Percentiles rank a stretch among this genome's conserved stretches.
Conservation (phyloP, 2,888 invertebrate species). For the Pandemis heparana region DNA sequence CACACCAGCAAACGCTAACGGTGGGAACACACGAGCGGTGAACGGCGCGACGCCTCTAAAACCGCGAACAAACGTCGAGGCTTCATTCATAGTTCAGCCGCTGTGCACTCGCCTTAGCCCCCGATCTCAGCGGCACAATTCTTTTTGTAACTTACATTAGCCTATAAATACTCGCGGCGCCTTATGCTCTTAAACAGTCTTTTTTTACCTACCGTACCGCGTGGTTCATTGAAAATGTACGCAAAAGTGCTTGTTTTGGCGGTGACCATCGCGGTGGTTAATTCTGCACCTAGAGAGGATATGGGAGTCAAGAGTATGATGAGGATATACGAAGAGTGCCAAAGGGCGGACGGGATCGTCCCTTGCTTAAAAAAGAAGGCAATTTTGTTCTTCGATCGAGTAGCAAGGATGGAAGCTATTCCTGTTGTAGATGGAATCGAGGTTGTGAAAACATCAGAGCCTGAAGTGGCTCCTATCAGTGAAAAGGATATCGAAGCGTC, state of each 20-base stretch:
- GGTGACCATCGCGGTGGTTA: conserved; percentile 53
- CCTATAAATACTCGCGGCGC: conserved; percentile 76
- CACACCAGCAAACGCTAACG: conserved; percentile 29
- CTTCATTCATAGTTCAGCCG: conserved; percentile 47
- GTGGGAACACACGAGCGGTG: conserved; percentile 39
- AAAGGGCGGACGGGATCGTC: conserved; percentile 88
- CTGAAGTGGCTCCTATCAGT: conserved; percentile 77
- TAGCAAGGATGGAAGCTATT: conserved; percentile 89
- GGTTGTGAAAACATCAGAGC: conserved; percentile 84
- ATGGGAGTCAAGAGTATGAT: conserved; percentile 88
- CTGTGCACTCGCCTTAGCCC: conserved; percentile 52
- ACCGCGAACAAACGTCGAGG: conserved; percentile 24
- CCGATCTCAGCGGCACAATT: conserved; percentile 65
- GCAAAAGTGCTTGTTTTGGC: conserved; percentile 65
- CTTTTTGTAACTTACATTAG: conserved; percentile 67
- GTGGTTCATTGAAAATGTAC: conserved; percentile 64
- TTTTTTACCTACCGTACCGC: conserved; percentile 78
- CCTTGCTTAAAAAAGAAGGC: conserved; percentile 94
- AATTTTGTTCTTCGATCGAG: conserved; percentile 91
- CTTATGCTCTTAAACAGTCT: conserved; percentile 79
- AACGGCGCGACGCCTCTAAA: conserved; percentile 29
- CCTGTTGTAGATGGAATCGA: conserved; percentile 87
- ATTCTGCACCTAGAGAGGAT: conserved; percentile 65
- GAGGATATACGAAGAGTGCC: conserved; percentile 92
- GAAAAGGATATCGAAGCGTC: conserved; percentile 90